These are phyloP conservation scores for Pleuronectes platessa DNA, from an alignment of 2,113 vertebrate species.

Conservation along the genomic window DNA sequence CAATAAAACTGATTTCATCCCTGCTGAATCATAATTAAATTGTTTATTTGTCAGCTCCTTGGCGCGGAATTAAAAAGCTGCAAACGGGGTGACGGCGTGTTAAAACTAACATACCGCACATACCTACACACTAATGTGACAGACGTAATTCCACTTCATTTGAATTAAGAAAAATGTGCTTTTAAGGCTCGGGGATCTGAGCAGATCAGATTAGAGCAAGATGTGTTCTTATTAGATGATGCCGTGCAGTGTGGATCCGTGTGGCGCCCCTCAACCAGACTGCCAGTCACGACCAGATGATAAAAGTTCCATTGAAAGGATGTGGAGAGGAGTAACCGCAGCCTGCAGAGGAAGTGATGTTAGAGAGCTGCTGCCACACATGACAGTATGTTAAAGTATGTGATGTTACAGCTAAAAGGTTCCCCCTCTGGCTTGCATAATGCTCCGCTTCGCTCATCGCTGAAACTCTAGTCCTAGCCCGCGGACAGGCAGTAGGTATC, in stretches of 20 bases:
- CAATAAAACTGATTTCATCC: neutral
- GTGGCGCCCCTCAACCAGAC: conserved; percentile 20
- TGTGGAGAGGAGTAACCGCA: conserved; percentile 18
- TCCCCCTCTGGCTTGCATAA: conserved; percentile 63
- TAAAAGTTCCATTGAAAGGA: conserved; percentile 36
- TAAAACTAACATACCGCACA: neutral
- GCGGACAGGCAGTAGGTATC: conserved; percentile 42
- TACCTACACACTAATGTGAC: conserved; percentile 19
- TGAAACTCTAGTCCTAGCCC: conserved; percentile 44
- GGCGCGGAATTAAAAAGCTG: conserved; percentile 12
- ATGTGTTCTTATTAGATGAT: conserved; percentile 31
- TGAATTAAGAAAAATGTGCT: conserved; percentile 32
- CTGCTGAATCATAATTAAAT: conserved; percentile 28
- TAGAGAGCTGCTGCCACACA: conserved; percentile 31
- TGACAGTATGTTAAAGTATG: conserved; percentile 48
- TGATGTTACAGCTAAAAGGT: conserved; percentile 58
- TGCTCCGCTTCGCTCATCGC: conserved; percentile 43
- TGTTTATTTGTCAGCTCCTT: conserved; percentile 30
- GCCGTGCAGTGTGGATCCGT: conserved; percentile 40
- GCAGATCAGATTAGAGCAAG: conserved; percentile 35
- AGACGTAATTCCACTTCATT: conserved; percentile 34
- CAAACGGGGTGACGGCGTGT: conserved; percentile 2
- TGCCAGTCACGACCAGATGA: conserved; percentile 16
- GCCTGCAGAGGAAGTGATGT: conserved; percentile 31
- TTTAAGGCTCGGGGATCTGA: conserved; percentile 13